Evolutionary conservation across 2,113 vertebrate genomes (phyloP).

Genomic region (Variabilichromis moorii): DNA sequence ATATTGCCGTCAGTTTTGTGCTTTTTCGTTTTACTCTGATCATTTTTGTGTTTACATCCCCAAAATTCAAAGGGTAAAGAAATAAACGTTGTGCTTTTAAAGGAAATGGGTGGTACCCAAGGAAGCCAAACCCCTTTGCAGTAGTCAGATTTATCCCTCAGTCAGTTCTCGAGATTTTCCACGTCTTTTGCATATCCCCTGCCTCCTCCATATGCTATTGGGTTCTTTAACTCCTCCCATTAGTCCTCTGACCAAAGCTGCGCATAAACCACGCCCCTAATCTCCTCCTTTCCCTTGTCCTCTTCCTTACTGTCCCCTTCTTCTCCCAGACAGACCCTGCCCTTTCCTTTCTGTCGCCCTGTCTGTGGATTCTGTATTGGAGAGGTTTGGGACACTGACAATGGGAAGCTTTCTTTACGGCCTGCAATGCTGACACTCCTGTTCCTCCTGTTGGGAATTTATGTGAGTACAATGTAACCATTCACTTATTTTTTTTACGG

Average conservation of each 20-base stretch:
- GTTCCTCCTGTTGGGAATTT: conserved; percentile 32
- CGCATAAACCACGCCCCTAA: conserved; percentile 7
- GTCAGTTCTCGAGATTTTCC: conserved; percentile 35
- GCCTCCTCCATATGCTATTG: conserved; percentile 45
- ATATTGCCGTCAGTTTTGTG: not conserved
- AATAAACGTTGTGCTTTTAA: conserved; percentile 52
- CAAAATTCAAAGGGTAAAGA: not conserved
- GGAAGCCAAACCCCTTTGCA: conserved; percentile 60
- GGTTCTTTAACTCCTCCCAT: conserved; percentile 39
- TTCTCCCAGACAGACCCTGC: conserved; percentile 61
- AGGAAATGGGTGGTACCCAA: conserved; percentile 16
- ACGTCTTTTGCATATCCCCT: conserved; percentile 10
- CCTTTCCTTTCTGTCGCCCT: conserved; percentile 51
- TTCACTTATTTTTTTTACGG: not conserved
- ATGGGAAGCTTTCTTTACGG: conserved; percentile 33
- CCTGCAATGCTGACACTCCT: conserved; percentile 52
- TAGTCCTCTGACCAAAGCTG: conserved; percentile 29
- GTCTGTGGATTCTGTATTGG: conserved; percentile 37
- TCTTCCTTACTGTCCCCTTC: conserved; percentile 45
- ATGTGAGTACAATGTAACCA: conserved; percentile 63
- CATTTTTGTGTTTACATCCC: not conserved
- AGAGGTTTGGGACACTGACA: conserved; percentile 34
- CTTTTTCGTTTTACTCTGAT: no score
- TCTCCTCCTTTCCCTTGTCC: conserved; percentile 39
- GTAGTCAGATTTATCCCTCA: conserved; percentile 36